Evolutionary conservation across 1,140 invertebrate genomes (phyloP).

Genomic region (Limonius californicus): DNA sequence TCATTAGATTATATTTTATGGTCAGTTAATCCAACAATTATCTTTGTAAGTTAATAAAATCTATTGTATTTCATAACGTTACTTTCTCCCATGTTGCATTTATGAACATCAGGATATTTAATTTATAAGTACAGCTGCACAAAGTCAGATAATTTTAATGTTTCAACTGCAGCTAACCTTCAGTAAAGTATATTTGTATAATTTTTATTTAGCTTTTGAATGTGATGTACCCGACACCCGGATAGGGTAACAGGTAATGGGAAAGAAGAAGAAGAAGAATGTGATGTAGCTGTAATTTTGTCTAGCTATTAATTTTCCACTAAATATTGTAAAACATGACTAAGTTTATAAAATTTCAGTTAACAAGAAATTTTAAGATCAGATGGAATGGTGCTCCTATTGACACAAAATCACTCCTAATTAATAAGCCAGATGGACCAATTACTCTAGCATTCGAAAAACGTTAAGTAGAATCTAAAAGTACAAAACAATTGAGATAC

Average conservation of each 20-base stretch:
- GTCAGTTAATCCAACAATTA: too few species aligned
- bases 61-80: too few species aligned
- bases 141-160: background rate
- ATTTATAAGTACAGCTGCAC: too few species aligned
- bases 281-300: background rate
- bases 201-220: background rate
- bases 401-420: conserved; percentile 64
- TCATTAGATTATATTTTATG: too few species aligned
- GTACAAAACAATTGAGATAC: too few species aligned
- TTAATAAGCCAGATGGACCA: conserved; percentile 75
- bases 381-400: conserved; percentile 62
- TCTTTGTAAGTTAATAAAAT: too few species aligned
- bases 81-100: too few species aligned
- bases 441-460: conserved; percentile 57
- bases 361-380: conserved; percentile 63
- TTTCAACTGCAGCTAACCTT: background rate
- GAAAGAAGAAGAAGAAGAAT: background rate
- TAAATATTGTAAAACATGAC: background rate
- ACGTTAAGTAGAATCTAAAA: too few species aligned
- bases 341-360: conserved; percentile 51
- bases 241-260: too few species aligned
- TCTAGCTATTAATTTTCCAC: background rate
- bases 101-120: too few species aligned
- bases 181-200: conserved; percentile 21
- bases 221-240: too few species aligned